Evolutionary conservation across 1,140 invertebrate species (phyloP), one percentile per base, ranked within the genome.

Genomic region (Argopecten irradians): DNA sequence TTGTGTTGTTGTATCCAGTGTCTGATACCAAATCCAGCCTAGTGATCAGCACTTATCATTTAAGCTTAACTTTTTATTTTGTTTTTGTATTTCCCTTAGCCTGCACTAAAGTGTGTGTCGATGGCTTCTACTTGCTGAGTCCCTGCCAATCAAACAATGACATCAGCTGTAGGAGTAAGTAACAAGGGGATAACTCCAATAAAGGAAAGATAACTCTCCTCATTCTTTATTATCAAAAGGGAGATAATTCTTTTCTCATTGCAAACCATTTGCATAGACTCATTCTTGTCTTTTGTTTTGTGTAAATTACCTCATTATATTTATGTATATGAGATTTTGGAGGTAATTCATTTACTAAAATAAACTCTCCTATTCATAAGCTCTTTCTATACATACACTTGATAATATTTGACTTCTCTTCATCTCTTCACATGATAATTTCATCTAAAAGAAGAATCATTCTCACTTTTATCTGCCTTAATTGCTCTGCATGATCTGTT

Each of bases 101-200:
- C 22, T 93, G 93, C 90, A 93, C 92, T 43, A 89, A 92, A 84
- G 83, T 87, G 41, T 94, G 93, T 89, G 87, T 39, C 34, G 87
- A 89, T 82, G 93, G 93, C 9, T 92, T 89, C 85, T 94, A 91
- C 88, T 93, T 92, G 92, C 84, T 87, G 34, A 90, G 87, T 85
- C 88, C 87, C 82, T 94, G 93, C 86, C 85, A 87, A 33, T 85
- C 84, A 36, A 84, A 46, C 82, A 84, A 89, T 85, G 89, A 94
- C 89, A 89, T 92, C 85, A 83, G 87, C 13, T 94, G 93, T 88
- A 91, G 91, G 90, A 90, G 93, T 94, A 91, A 92, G 86, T 91
- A 28, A 39, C 55, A n/a, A 71, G 34, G 86, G 28, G n/a, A 82
- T 34, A 82, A 34, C 55, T n/a, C 82, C 82, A 41, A 36, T 28